Percentiles rank a stretch among this genome's conserved stretches.
Conservation (phyloP, 2,113 vertebrate species). For the Phocoena sinus region DNA sequence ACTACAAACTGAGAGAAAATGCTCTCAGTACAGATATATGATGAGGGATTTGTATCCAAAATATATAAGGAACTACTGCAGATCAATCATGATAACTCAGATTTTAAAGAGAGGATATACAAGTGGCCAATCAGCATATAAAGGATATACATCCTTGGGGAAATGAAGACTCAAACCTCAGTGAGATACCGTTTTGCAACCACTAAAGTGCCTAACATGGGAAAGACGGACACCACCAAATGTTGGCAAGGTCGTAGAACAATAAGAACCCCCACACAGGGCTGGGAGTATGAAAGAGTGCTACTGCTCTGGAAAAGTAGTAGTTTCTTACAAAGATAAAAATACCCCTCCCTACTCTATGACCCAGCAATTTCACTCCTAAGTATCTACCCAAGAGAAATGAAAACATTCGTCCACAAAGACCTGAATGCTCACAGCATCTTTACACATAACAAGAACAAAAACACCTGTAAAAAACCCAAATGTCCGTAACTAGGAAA, state of each 20-base stretch:
- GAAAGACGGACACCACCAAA: neutral
- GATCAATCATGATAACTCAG: neutral
- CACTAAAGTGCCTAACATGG: neutral
- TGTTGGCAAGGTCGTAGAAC: accelerated
- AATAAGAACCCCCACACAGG: accelerated
- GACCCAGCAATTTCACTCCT: neutral
- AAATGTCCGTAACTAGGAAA: neutral
- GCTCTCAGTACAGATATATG: neutral
- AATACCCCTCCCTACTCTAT: neutral
- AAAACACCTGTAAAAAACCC: neutral
- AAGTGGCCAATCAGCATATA: neutral
- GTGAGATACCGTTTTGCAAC: accelerated
- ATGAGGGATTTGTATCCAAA: neutral
- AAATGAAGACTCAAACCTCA: neutral
- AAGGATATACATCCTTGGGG: neutral
- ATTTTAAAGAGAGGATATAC: neutral
- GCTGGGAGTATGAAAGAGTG: accelerated
- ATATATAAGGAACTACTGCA: neutral
- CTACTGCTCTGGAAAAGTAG: neutral
- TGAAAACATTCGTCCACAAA: neutral
- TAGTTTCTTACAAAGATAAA: neutral
- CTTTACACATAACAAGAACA: neutral
- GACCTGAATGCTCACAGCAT: neutral
- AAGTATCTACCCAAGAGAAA: neutral
- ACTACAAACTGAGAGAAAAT: neutral